A percentile compares a stretch with the other conserved stretches of the same genome.
Conservation (phyloP, 1,140 invertebrate species). For the Leptinotarsa undecemlineata region DNA sequence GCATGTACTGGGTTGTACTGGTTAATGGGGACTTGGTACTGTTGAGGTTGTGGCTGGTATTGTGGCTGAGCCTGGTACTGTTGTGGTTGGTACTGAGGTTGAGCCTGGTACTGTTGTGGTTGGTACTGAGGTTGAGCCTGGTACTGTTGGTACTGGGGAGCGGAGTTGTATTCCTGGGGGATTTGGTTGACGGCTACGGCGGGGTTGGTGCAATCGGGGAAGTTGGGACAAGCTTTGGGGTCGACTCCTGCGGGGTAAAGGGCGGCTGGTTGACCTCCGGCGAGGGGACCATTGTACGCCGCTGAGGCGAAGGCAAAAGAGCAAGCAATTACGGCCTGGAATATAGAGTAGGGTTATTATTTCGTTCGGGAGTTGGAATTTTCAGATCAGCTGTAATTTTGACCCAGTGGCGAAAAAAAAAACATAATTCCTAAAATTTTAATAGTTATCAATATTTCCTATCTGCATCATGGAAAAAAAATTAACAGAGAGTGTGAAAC, state of each 20-base stretch:
- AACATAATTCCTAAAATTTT: no score
- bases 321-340: slow-evolving; percentile 49
- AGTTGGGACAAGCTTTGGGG: slow-evolving; percentile 54
- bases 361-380: no score
- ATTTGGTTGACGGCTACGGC: slow-evolving; percentile 46
- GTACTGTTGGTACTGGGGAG: slow-evolving; percentile 35
- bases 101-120: slow-evolving; percentile 34
- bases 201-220: slow-evolving; percentile 52
- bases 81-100: slow-evolving; percentile 28
- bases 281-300: slow-evolving; percentile 49
- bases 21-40: slow-evolving; percentile 24
- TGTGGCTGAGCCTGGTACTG: slow-evolving; percentile 35
- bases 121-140: slow-evolving; percentile 31
- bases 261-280: slow-evolving; percentile 50
- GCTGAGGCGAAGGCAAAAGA: slow-evolving; percentile 38
- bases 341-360: background rate
- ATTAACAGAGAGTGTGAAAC: no score
- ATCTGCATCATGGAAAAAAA: no score
- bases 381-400: no score
- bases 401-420: no score
- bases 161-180: slow-evolving; percentile 32
- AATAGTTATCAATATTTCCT: no score
- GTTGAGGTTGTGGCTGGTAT: slow-evolving; percentile 32
- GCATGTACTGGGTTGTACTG: slow-evolving; percentile 40
- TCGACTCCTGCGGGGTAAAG: slow-evolving; percentile 53